Percentiles rank a stretch among this genome's conserved stretches.
Conservation (phyloP, 2,797 vertebrate species). For the Otolemur crassicaudatus region DNA sequence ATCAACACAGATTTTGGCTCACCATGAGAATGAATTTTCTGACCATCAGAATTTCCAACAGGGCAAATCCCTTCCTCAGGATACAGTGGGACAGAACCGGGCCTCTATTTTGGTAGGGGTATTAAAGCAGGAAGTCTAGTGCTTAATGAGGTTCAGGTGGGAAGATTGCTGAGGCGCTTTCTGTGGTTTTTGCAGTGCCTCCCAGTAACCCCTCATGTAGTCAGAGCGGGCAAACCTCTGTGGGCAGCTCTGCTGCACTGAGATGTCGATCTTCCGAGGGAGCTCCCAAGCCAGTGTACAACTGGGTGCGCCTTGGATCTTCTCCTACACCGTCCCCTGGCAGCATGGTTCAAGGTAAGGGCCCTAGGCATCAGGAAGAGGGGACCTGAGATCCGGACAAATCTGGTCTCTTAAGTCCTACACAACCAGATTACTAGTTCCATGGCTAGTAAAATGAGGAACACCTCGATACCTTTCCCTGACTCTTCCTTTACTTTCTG, state of each 20-base stretch:
- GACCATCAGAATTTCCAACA: conserved; percentile 47
- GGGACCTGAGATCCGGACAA: background rate
- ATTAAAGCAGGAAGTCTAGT: background rate
- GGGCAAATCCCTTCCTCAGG: background rate
- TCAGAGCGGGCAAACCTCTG: conserved; percentile 73
- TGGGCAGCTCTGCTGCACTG: conserved; percentile 85
- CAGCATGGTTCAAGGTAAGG: conserved; percentile 86
- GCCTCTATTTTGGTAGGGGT: background rate
- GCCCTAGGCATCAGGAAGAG: background rate
- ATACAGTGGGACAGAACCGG: background rate
- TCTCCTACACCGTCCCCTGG: conserved; percentile 75
- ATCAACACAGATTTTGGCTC: conserved; percentile 22
- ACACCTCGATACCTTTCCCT: background rate
- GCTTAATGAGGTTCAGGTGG: fast-evolving
- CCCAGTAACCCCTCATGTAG: conserved; percentile 86
- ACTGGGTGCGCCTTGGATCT: conserved; percentile 82
- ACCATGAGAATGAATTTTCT: background rate
- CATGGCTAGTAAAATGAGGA: background rate
- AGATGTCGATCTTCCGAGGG: conserved; percentile 84
- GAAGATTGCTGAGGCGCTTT: background rate
- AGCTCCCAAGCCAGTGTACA: conserved; percentile 85
- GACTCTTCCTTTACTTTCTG: background rate
- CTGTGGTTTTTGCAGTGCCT: conserved; percentile 81
- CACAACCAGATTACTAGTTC: background rate
- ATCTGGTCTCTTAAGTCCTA: background rate